Evolutionary conservation across 2,888 invertebrate genomes (phyloP).

Genomic region (Epiperipatus broadwayi): DNA sequence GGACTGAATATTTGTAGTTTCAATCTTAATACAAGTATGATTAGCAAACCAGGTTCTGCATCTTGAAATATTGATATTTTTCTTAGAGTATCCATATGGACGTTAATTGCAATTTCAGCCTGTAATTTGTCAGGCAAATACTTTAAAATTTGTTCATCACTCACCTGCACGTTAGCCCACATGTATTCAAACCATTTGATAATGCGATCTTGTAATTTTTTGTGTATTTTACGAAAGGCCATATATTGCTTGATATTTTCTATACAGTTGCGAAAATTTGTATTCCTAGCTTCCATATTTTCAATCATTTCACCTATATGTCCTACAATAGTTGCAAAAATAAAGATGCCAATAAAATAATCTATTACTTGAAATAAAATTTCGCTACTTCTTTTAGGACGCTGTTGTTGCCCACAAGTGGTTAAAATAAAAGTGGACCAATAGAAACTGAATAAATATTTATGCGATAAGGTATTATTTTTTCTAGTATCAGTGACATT

Average conservation of each 20-base stretch:
- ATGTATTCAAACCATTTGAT: conserved; percentile 93
- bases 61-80: conserved; percentile 77
- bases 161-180: conserved; percentile 60
- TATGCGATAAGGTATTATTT: conserved; percentile 56
- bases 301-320: conserved; percentile 66
- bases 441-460: conserved; percentile 76
- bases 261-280: conserved; percentile 89
- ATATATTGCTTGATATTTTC: conserved; percentile 89
- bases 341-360: conserved; percentile 77
- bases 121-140: conserved; percentile 81
- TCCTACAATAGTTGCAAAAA: conserved; percentile 92
- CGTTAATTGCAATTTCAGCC: conserved; percentile 87
- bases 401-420: conserved; percentile 81
- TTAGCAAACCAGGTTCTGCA: conserved; percentile 79
- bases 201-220: conserved; percentile 55
- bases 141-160: conserved; percentile 37
- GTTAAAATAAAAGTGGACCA: conserved; percentile 91
- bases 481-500: too few relatives aligned
- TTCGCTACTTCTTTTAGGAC: conserved; percentile 73
- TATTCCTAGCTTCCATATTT: conserved; percentile 84
- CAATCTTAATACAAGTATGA: conserved; percentile 75
- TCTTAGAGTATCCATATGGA: conserved; percentile 75
- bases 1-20: conserved; percentile 77
- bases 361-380: conserved; percentile 81
- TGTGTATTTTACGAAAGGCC: conserved; percentile 66